Evolutionary conservation across 2,797 vertebrate genomes (phyloP).

Genomic region (Sphenodon punctatus): DNA sequence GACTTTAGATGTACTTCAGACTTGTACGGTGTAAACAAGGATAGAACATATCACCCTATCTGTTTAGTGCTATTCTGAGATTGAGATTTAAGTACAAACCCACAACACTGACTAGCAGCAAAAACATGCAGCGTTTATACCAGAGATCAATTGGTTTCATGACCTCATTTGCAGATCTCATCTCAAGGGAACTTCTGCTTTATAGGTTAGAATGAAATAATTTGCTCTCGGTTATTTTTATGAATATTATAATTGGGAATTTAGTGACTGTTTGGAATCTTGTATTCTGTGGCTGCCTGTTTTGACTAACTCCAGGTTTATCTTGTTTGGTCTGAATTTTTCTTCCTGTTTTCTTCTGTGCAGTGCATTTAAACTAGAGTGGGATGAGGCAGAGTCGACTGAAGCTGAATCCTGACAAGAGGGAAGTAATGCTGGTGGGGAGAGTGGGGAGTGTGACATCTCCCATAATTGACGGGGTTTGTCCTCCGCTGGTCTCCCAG

Average conservation of each 20-base stretch:
- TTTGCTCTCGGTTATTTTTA: slow-evolving; percentile 38
- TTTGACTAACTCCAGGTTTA: slow-evolving; percentile 55
- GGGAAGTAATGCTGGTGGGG: too few relatives aligned
- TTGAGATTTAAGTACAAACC: too few relatives aligned
- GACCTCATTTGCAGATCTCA: too few relatives aligned
- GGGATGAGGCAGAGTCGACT: too few relatives aligned
- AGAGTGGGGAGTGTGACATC: too few relatives aligned
- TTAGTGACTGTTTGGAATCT: slow-evolving; percentile 42
- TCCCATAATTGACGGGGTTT: too few relatives aligned
- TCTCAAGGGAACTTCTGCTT: too few relatives aligned
- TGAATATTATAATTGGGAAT: neutral
- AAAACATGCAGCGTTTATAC: neutral
- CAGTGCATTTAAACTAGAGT: slow-evolving; percentile 47
- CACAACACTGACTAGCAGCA: neutral
- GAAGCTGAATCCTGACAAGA: too few relatives aligned
- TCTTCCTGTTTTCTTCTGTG: slow-evolving; percentile 47
- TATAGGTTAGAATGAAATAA: slow-evolving; percentile 40
- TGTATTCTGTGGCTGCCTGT: slow-evolving; percentile 42
- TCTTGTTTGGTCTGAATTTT: slow-evolving; percentile 48
- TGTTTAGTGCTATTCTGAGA: neutral
- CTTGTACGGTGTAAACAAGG: neutral
- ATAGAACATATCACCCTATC: neutral
- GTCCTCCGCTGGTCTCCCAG: too few relatives aligned
- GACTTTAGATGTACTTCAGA: neutral
- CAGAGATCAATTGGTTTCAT: too few relatives aligned